Evolutionary conservation across 2,797 vertebrate genomes (phyloP), one percentile per base, ranked within the genome.

Genomic region (Sebastes dallii): DNA sequence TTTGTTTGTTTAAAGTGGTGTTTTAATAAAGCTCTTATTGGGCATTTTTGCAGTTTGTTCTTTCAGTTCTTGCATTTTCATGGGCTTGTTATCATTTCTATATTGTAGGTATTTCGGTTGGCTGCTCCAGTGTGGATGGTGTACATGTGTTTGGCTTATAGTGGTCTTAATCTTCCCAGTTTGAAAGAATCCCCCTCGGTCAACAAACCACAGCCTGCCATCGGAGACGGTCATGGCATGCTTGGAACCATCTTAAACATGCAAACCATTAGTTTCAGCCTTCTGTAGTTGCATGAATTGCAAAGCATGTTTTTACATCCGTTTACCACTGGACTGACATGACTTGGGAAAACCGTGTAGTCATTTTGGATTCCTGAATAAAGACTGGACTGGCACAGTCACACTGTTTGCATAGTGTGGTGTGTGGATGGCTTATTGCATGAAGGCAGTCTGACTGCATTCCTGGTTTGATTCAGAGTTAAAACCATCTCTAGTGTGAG

Each of bases 11-110:
- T 65, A 84, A 90, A 82, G 86, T 94, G 92, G 80, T 94, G 93
- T 95, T 95, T 92, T 91, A 96, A 95, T 95, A 95, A 96, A 95
- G 89, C 90, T 94, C 86, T 88, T 78, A 79, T 64, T 85, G 88
- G 90, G 90, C 78, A 83, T 72, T 46, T 74, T 83, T 39, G 65
- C 42, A 46, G 78, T 66, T 77, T 65, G 61, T 78, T 55, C 39
- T 69, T 68, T 84, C 29, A 34, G 58, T 87, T 80, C 56, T 82
- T 60, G 39, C 58, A 82, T 74, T 39, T 34, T 64, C 10, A 58
- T 77, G n/a, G 5, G 67, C 39, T 66, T 16, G 12, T 64, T 52
- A 2, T 68, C 5, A 56, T 22, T 30, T 46, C 29, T 25, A 22
- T 1, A 5, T 9, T 60, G 8, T 8, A 14, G 13, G 18, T 67